Evolutionary conservation across 2,113 vertebrate genomes (phyloP), one percentile per base, ranked within the genome.

Genomic region (Oreochromis spilurus): DNA sequence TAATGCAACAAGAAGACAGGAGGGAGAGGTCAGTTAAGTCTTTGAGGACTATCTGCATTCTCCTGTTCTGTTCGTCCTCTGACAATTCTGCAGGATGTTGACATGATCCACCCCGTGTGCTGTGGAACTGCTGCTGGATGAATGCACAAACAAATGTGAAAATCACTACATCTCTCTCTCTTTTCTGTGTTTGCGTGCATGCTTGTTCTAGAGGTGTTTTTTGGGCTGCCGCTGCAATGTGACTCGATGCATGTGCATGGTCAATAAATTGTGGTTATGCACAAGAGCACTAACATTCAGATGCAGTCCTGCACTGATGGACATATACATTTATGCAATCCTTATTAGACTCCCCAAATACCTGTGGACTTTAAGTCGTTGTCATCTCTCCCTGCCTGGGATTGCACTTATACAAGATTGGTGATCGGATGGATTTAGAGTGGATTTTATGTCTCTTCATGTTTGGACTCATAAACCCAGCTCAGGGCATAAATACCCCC

Each of bases 401-500:
- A 93, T 89, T 87, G 84, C 50, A 38, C 80, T 87, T 38, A 87
- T 93, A 67, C 81, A 55, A 89, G 84, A 87, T 82, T 87, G 87
- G 85, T 70, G 72, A 77, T 87, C 29, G 38, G 62, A 13, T 87
- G 94, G 88, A 93, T 94, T 94, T 94, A 79, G 34, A 91, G 87
- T 82, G 89, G 90, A 94, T 94, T 94, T 93, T 81, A 86, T 82
- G 80, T 90, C 87, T 90, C 82, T 90, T 94, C 85, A 90, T 91
- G 83, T 93, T 89, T 93, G 65, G 82, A 90, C 65, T 93, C 81
- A 82, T 93, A 94, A 94, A 92, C 77, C 88, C 91, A 86, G 89
- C 91, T 94, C 89, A 94, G 72, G 43, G 84, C 85, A 78, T 89
- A 92, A 90, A 94, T 89, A 89, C 67, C 90, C 87, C 75, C 58